These are phyloP conservation scores for Oscheius sp. DNA, from an alignment of 2,888 invertebrate genomes.

Conservation along the genomic window DNA sequence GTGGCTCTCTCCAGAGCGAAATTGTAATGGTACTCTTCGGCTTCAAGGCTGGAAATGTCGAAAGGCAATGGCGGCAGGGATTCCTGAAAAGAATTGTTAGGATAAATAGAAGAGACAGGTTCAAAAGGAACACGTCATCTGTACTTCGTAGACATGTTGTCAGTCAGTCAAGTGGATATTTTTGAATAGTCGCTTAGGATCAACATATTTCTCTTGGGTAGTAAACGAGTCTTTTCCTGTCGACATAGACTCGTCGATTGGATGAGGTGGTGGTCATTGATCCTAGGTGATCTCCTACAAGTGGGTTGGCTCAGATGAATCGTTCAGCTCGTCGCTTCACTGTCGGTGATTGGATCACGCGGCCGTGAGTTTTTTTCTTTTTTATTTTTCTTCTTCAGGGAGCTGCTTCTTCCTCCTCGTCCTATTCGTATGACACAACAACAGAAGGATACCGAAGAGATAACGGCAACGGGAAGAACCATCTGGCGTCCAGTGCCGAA, in stretches of 20 bases:
- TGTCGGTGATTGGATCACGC: not conserved
- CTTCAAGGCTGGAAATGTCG: slow-evolving; percentile 23
- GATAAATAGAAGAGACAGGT: not conserved
- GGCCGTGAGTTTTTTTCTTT: not conserved
- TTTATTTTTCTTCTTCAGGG: not conserved
- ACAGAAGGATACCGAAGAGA: not conserved
- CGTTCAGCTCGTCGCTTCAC: not conserved
- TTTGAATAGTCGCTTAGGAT: not conserved
- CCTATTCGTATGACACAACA: not conserved
- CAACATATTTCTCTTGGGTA: no score
- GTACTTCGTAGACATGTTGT: not conserved
- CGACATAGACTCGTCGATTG: not conserved
- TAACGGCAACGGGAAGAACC: not conserved
- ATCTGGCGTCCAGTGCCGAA: slow-evolving; percentile 5
- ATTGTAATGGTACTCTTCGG: slow-evolving; percentile 29
- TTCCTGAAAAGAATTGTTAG: not conserved
- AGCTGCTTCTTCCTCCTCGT: not conserved
- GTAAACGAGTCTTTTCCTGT: not conserved
- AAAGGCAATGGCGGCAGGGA: slow-evolving; percentile 2
- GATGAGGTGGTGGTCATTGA: not conserved
- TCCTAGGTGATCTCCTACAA: not conserved
- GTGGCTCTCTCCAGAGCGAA: slow-evolving; percentile 29
- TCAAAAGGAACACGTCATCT: no score
- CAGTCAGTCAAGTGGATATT: not conserved
- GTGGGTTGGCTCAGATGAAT: no score